A percentile compares a stretch with the other conserved stretches of the same genome.
Evolutionary conservation across 2,797 vertebrate species (phyloP).

Genomic region (Octomys mimax): DNA sequence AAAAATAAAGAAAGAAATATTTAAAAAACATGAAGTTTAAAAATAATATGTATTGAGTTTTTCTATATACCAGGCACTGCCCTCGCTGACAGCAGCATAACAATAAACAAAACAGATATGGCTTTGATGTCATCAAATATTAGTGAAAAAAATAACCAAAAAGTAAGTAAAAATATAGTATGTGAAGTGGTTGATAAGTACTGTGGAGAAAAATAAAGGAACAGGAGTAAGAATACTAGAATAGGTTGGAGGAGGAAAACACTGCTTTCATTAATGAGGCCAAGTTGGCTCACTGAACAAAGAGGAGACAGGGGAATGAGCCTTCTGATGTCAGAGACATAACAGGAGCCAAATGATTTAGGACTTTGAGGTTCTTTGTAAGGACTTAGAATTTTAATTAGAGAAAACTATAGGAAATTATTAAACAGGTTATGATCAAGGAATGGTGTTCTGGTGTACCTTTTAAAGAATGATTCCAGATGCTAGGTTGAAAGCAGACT

Average conservation of each 20-base stretch:
- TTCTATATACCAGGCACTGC: background rate
- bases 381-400: slow-evolving; percentile 13
- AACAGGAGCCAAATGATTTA: background rate
- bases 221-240: background rate
- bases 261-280: background rate
- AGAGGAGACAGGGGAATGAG: background rate
- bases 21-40: too few species aligned
- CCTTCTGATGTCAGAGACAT: background rate
- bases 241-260: too few species aligned
- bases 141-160: background rate
- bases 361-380: background rate
- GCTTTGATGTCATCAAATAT: background rate
- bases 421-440: background rate
- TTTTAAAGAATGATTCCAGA: background rate
- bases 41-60: background rate
- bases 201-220: slow-evolving; percentile 16
- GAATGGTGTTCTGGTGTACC: background rate
- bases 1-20: too few species aligned
- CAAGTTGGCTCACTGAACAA: background rate
- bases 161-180: background rate
- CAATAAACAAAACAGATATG: background rate
- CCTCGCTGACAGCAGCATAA: background rate
- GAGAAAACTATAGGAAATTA: background rate
- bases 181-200: background rate
- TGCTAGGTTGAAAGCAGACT: background rate